Evolutionary conservation across 2,113 vertebrate species (phyloP), one percentile per base, ranked within the genome.

Genomic region (Bombycilla garrulus): DNA sequence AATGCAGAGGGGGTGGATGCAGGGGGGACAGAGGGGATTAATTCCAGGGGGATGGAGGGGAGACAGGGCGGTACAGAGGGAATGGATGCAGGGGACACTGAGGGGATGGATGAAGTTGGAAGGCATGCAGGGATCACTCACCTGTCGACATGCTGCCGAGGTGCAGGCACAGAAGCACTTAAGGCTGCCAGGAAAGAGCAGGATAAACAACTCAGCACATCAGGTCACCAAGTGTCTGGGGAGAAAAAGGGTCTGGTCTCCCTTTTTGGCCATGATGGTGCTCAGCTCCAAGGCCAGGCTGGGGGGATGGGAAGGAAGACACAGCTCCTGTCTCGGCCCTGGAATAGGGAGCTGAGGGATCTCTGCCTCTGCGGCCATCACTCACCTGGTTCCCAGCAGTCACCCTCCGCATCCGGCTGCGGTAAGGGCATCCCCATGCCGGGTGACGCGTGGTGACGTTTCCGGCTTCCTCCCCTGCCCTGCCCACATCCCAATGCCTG

Each of bases 111-210:
- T 31, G 53, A 33, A 48, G 14, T 9, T n/a, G 14, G 45, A 31
- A 65, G 6, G 16, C 57, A 62, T 13, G 38, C 56, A 21, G 33
- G 16, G 1, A 58, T 65, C 74, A 31, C 86, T 97, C 97, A 98
- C 98, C 98, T 98, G 96, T 3, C 2, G 98, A 97, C 98, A 99
- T 99, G 94, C 47, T 98, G 97, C 69, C 24, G 72, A 22, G 69
- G 95, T 96, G 71, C 79, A 89, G 90, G 93, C 78, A 76, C 76
- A 90, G 81, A 71, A 93, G n/a, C 88, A 45, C 90, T 96, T 96
- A 96, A 82, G 96, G 95, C 98, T 98, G 54, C 19, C 76, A 90
- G 51, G 22, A 94, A 35, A 64, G 79, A 47, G 80, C 16, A 57
- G 25, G 74, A 77, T 71, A 73, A 92, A 64, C 40, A 51, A 31